A percentile compares a stretch with the other conserved stretches of the same genome.
Conservation (phyloP, 2,888 invertebrate species). For the Habrosyne pyritoides region DNA sequence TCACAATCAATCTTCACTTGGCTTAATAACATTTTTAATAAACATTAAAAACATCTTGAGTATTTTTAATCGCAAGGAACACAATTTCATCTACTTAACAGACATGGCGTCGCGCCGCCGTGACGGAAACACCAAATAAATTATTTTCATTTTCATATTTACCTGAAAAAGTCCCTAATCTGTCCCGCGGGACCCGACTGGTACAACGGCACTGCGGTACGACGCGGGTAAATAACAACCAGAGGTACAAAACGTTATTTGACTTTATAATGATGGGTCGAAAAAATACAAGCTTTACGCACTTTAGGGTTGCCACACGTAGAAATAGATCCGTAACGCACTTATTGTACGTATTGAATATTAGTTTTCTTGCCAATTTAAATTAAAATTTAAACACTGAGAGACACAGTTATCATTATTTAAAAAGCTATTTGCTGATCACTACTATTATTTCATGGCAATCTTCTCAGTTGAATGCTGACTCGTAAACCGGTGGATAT, state of each 20-base stretch:
- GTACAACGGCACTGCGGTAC: background rate
- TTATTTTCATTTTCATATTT: constrained; percentile 10
- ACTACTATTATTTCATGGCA: too few species aligned
- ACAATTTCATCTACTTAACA: constrained; percentile 7
- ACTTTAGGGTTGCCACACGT: background rate
- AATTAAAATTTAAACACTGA: too few species aligned
- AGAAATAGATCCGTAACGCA: too few species aligned
- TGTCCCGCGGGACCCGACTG: constrained; percentile 5
- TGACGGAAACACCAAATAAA: constrained; percentile 3
- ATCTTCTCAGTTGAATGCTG: too few species aligned
- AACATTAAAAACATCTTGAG: constrained; percentile 1
- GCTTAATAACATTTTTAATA: background rate
- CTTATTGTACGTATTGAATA: too few species aligned
- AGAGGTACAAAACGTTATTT: background rate
- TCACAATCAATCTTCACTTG: background rate
- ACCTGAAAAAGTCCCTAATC: constrained; percentile 1
- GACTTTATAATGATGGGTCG: background rate
- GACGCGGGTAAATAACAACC: background rate
- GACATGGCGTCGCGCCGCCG: background rate
- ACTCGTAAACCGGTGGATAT: too few species aligned
- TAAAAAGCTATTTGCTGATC: too few species aligned
- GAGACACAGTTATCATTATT: too few species aligned
- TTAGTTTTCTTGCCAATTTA: too few species aligned
- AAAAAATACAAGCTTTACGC: background rate
- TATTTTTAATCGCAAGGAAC: background rate